phyloP scores from a whole-genome alignment of 2,113 vertebrate genomes.

The Phaetusa simplex region DNA sequence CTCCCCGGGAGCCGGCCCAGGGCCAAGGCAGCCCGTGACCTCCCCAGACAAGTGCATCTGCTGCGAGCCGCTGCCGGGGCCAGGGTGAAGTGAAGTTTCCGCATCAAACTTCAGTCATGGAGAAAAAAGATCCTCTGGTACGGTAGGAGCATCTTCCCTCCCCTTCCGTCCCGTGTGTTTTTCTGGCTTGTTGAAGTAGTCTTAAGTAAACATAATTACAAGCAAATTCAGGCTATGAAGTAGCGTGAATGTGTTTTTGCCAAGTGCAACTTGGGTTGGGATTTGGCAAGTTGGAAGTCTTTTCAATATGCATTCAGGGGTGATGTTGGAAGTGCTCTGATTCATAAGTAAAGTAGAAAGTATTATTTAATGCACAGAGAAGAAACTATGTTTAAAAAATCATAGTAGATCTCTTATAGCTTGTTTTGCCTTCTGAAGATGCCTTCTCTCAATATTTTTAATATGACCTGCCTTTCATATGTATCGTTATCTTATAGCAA shows the following conservation, averaged over 20 bases:
- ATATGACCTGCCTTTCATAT: background rate
- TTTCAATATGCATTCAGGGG: background rate
- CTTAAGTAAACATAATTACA: background rate
- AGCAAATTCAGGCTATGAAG: background rate
- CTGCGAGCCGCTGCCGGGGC: background rate
- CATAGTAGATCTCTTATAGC: background rate
- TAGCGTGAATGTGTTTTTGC: background rate
- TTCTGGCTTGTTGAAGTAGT: background rate
- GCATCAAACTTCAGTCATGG: background rate
- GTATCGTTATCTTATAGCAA: background rate
- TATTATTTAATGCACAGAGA: background rate
- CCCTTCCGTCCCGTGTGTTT: background rate
- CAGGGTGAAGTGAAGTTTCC: accelerated
- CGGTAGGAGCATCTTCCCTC: constrained; percentile 28
- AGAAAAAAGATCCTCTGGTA: constrained; percentile 57
- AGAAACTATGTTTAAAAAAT: background rate
- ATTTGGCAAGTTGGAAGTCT: background rate
- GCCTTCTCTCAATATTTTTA: background rate
- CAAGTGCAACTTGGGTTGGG: background rate
- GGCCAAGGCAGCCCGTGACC: background rate
- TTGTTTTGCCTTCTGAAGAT: background rate
- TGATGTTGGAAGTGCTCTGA: background rate
- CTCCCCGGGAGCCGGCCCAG: background rate
- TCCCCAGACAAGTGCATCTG: background rate
- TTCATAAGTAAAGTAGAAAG: background rate